Conservation (phyloP, 1,140 invertebrate genomes). For the Drosophila tristis region DNA sequence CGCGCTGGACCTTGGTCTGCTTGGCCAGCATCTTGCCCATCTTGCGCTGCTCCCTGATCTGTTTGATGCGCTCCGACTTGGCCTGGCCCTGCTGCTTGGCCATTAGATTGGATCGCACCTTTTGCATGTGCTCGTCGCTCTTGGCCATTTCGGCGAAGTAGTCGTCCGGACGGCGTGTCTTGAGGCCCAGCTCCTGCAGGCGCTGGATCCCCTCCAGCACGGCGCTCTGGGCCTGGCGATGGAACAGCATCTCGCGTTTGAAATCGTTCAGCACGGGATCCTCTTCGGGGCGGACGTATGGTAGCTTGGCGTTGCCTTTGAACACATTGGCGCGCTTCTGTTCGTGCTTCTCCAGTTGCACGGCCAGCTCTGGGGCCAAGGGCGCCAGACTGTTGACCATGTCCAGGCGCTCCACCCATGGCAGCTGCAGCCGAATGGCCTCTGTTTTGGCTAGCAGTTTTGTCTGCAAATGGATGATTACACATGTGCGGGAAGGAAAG, state of each 20-base stretch:
- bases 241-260: slow-evolving; percentile 94
- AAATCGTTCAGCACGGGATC: slow-evolving; percentile 97
- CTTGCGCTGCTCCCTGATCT: slow-evolving; percentile 95
- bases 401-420: slow-evolving; percentile 95
- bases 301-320: slow-evolving; percentile 89
- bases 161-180: slow-evolving; percentile 94
- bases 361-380: slow-evolving; percentile 91
- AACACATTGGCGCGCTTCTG: slow-evolving; percentile 88
- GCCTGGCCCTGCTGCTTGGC: slow-evolving; percentile 93
- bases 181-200: slow-evolving; percentile 90
- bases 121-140: slow-evolving; percentile 98
- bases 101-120: slow-evolving; percentile 93
- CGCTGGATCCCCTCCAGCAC: slow-evolving; percentile 91
- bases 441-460: slow-evolving; percentile 89
- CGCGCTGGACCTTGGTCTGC: slow-evolving; percentile 92
- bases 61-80: slow-evolving; percentile 94
- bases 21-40: slow-evolving; percentile 93
- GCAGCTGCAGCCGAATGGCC: slow-evolving; percentile 89
- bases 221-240: slow-evolving; percentile 95
- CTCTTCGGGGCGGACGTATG: slow-evolving; percentile 87
- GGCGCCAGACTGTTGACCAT: slow-evolving; percentile 90
- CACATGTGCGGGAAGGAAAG: no score
- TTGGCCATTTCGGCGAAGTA: slow-evolving; percentile 99
- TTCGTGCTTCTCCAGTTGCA: slow-evolving; percentile 91
- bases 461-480: slow-evolving; percentile 84